A percentile compares a stretch with the other conserved stretches of the same genome.
phyloP scores from a whole-genome alignment of 2,113 vertebrate genomes.

The Dascyllus trimaculatus region DNA sequence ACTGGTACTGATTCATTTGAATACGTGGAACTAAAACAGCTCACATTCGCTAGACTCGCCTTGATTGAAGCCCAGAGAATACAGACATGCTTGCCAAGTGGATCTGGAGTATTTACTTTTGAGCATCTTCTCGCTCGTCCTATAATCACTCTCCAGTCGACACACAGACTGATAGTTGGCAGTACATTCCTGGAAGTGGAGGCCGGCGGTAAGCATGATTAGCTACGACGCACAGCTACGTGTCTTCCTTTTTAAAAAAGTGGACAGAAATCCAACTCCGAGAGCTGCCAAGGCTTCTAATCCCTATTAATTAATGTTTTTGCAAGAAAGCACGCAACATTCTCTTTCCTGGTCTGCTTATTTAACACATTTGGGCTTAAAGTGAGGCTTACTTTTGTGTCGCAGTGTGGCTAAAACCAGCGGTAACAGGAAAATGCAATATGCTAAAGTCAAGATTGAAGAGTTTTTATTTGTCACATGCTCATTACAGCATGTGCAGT shows the following conservation, averaged over 20 bases:
- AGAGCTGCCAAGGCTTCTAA: not conserved
- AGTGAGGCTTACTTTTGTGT: no score
- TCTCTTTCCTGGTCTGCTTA: no score
- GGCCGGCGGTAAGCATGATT: not conserved
- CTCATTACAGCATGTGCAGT: no score
- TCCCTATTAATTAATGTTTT: not conserved
- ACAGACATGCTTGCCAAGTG: not conserved
- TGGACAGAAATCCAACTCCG: not conserved
- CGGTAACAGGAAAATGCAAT: no score
- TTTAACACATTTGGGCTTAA: no score
- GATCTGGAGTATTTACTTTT: not conserved
- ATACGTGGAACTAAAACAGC: no score
- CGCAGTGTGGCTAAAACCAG: no score
- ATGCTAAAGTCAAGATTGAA: no score
- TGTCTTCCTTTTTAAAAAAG: not conserved
- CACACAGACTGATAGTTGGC: not conserved
- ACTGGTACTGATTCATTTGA: not conserved
- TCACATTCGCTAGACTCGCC: not conserved
- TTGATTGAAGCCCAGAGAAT: not conserved
- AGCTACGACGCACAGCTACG: not conserved
- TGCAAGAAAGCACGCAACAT: not conserved
- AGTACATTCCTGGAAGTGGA: constrained; percentile 1
- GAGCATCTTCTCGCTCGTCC: not conserved
- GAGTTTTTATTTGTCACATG: no score
- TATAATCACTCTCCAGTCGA: not conserved